A percentile compares a stretch with the other conserved stretches of the same genome.
These are phyloP conservation scores for Ctenicera cuprea DNA, from an alignment of 2,888 invertebrate genomes.

Conservation along the genomic window DNA sequence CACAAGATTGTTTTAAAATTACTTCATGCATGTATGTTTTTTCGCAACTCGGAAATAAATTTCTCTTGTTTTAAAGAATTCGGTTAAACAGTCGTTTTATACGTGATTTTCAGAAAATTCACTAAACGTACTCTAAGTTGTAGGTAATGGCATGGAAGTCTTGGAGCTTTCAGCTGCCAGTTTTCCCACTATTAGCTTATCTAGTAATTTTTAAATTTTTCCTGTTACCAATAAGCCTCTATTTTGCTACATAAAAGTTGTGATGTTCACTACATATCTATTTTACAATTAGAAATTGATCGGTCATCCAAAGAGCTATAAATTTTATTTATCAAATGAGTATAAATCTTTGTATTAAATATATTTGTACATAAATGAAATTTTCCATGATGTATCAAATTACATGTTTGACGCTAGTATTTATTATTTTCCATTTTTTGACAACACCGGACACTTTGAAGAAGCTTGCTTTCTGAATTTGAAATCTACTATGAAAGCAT, in stretches of 20 bases:
- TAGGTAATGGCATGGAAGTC: slow-evolving; percentile 18
- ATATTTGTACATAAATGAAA: slow-evolving; percentile 8
- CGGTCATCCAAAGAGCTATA: neutral
- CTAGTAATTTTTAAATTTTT: neutral
- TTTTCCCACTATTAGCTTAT: neutral
- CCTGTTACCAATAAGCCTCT: neutral
- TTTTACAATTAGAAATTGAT: slow-evolving; percentile 16
- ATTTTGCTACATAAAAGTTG: neutral
- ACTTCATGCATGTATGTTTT: slow-evolving; percentile 52
- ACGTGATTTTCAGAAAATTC: slow-evolving; percentile 41
- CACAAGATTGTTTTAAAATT: slow-evolving; percentile 58
- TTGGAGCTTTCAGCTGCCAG: too few species aligned
- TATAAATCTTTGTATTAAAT: slow-evolving; percentile 8
- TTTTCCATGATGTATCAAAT: too few species aligned
- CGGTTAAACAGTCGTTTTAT: slow-evolving; percentile 28
- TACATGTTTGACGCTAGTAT: too few species aligned
- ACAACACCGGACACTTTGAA: slow-evolving; percentile 16
- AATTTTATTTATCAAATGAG: neutral
- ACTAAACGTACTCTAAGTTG: slow-evolving; percentile 23
- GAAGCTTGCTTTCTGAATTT: slow-evolving; percentile 30
- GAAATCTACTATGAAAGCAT: slow-evolving; percentile 24
- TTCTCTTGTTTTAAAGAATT: slow-evolving; percentile 40
- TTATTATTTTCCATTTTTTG: neutral
- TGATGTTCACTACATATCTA: neutral
- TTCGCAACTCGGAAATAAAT: slow-evolving; percentile 43